Base-by-base conservation (phyloP, 2,113 vertebrate species). In the Myotis yumanensis region DNA sequence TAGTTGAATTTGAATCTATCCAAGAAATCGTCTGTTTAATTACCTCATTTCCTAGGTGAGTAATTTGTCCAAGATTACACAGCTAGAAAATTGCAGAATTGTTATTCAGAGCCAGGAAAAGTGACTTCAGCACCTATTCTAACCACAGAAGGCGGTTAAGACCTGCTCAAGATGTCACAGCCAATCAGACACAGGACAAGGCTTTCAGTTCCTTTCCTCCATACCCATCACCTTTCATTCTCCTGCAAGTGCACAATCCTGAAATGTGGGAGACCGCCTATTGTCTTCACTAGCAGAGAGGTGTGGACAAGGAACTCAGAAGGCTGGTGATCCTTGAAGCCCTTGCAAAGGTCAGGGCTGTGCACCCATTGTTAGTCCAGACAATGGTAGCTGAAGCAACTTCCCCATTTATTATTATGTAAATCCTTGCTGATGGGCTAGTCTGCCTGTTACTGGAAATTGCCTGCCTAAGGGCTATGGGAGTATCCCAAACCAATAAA, bases 21-120 rank as follows among this genome's bases (percentile, higher is more conserved):
- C 87, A 71, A 89, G 79, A 77, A 96, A 43, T 66, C 68, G 71
- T 37, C 79, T 32, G 14, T 32, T 94, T 69, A 93, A 86, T 93
- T 77, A 82, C 46, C 37, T 85, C 68, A 32, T 77, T 91, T 95
- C 93, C 68, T 76, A 71, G 68, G 46, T 91, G 43, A 89, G 14
- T 81, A 76, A 86, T 80, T 75, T 76, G 28, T 72, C 40, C 43
- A 73, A 90, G 48, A 4, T 75, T 79, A 75, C 18, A 69, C 48
- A 90, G 54, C 71, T 69, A 54, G 64, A 69, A 87, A 73, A 32
- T 72, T 87, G 48, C n/a, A 52, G 76, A 83, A 59, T 17, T 68
- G 51, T 32, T 83, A 83, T 57, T 84, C 37, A 80, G 51, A 62
- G 32, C 43, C 25, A 52, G 43, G n/a, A 77, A 90, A 37, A 93